Conservation (phyloP, 2,797 vertebrate genomes). For the Sciaenops ocellatus region DNA sequence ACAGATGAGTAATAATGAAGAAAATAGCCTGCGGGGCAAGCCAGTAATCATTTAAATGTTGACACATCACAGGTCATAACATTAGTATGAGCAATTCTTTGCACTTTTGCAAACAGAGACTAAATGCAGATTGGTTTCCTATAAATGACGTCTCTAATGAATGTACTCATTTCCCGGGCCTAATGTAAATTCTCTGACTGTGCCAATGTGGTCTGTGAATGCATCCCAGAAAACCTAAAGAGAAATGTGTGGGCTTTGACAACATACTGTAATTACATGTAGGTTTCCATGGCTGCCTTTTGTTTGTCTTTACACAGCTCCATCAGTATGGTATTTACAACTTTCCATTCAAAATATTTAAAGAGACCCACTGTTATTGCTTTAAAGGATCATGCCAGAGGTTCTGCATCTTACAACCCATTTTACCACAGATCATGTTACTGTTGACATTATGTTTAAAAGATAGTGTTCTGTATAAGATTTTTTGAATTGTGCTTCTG, state of each 20-base stretch:
- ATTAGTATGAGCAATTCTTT: constrained; percentile 8
- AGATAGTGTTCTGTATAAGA: neutral
- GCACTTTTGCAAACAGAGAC: constrained; percentile 42
- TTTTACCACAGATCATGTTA: constrained; percentile 20
- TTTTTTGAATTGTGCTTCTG: neutral
- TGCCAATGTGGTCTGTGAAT: constrained; percentile 46
- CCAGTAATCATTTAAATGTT: constrained; percentile 5
- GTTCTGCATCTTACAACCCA: constrained; percentile 15
- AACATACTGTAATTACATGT: constrained; percentile 51
- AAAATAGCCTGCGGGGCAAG: neutral
- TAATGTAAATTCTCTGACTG: constrained; percentile 44
- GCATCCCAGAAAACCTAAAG: constrained; percentile 44
- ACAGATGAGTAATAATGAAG: constrained; percentile 30
- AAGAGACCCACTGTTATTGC: constrained; percentile 36
- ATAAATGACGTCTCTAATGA: constrained; percentile 38
- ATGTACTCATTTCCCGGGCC: constrained; percentile 36
- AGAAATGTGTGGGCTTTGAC: constrained; percentile 43
- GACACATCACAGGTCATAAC: constrained; percentile 22
- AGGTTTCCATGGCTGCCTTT: constrained; percentile 52
- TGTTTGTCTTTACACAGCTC: constrained; percentile 53
- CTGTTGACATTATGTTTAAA: constrained; percentile 1
- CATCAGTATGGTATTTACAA: constrained; percentile 52
- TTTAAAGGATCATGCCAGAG: constrained; percentile 15
- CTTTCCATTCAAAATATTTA: constrained; percentile 55
- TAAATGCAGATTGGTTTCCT: constrained; percentile 35